These are phyloP conservation scores for Phoeniculus purpureus DNA, from an alignment of 2,797 vertebrate species.

Conservation along the genomic window DNA sequence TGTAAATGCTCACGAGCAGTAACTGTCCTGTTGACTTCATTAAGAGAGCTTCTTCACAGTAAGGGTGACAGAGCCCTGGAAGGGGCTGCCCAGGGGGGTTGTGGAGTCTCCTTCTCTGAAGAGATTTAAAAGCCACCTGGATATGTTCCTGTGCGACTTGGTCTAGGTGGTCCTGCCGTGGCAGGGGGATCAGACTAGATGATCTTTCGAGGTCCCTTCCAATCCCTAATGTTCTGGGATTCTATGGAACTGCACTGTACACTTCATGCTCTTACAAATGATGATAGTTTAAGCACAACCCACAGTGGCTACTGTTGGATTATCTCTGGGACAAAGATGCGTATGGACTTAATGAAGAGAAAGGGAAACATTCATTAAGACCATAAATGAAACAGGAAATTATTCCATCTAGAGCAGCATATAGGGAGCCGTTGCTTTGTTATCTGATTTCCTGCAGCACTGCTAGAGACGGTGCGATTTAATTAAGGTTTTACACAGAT, in stretches of 20 bases:
- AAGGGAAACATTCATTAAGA: not conserved
- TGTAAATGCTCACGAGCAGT: rapidly evolving
- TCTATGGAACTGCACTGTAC: not conserved
- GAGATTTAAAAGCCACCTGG: too few relatives aligned
- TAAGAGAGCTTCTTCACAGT: not conserved
- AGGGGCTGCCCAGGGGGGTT: too few relatives aligned
- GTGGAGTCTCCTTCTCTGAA: too few relatives aligned
- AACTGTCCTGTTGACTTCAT: not conserved
- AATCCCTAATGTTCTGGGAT: too few relatives aligned
- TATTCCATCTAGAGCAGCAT: not conserved
- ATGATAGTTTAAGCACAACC: not conserved
- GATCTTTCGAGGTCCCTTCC: too few relatives aligned
- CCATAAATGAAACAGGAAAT: constrained; percentile 28
- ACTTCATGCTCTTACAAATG: not conserved
- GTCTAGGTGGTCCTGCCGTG: too few relatives aligned
- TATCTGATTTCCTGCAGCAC: constrained; percentile 2
- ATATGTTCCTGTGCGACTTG: too few relatives aligned
- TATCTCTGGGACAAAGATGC: not conserved
- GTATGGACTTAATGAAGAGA: not conserved
- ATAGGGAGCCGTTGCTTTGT: not conserved
- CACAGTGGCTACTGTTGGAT: not conserved
- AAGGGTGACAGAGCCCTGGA: too few relatives aligned
- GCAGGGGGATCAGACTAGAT: too few relatives aligned
- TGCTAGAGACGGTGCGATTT: not conserved
- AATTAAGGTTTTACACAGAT: constrained; percentile 15